A percentile compares a stretch with the other conserved stretches of the same genome.
Evolutionary conservation across 1,140 invertebrate species (phyloP).

Genomic region (Leguminivora glycinivorella): DNA sequence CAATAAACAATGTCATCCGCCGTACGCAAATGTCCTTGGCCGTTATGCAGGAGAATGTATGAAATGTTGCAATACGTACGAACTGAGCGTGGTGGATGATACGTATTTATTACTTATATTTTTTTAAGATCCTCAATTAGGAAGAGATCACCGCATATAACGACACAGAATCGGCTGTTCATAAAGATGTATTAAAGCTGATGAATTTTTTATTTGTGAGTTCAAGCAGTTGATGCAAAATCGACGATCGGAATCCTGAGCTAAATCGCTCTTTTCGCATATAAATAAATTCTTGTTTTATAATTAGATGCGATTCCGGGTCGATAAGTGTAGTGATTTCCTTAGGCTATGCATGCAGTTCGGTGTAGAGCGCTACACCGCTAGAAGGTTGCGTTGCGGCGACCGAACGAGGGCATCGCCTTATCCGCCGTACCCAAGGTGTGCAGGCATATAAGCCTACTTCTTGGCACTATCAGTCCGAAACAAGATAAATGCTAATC

Average conservation of each 20-base stretch:
- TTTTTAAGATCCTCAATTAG: background rate
- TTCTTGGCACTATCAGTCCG: slow-evolving; percentile 3
- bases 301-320: background rate
- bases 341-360: slow-evolving; percentile 2
- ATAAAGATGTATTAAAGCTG: too few relatives aligned
- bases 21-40: slow-evolving; percentile 33
- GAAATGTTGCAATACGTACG: slow-evolving; percentile 17
- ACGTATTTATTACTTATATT: background rate
- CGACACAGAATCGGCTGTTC: background rate
- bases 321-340: background rate
- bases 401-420: slow-evolving; percentile 17
- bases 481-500: slow-evolving; percentile 23
- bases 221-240: too few relatives aligned
- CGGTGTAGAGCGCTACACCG: background rate
- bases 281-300: background rate
- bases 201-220: too few relatives aligned
- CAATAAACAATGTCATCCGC: slow-evolving; percentile 52
- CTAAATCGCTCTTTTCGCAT: background rate
- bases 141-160: too few relatives aligned
- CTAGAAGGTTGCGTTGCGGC: slow-evolving; percentile 3
- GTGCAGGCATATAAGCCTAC: slow-evolving; percentile 15
- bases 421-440: slow-evolving; percentile 19
- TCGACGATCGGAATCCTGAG: background rate
- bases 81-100: slow-evolving; percentile 1
- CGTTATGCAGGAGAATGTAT: slow-evolving; percentile 31